Percentiles rank a stretch among this genome's conserved stretches.
These are phyloP conservation scores for Apamea monoglypha DNA, from an alignment of 2,888 invertebrate genomes.

Conservation along the genomic window DNA sequence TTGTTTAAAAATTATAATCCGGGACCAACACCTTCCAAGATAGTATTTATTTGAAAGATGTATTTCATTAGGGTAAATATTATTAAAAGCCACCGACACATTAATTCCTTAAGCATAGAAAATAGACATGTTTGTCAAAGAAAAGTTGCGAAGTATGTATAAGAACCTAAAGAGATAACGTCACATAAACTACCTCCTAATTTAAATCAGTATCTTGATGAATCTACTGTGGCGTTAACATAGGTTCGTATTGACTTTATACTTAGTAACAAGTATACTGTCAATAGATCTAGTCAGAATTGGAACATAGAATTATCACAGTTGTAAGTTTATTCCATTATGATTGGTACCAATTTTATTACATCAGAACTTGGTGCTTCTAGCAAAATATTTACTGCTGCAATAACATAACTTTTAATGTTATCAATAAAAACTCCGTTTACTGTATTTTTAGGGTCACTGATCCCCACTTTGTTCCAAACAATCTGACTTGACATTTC, in stretches of 20 bases:
- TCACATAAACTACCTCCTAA: slow-evolving; percentile 89
- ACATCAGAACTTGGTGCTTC: slow-evolving; percentile 42
- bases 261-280: slow-evolving; percentile 71
- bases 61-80: slow-evolving; percentile 89
- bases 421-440: slow-evolving; percentile 42
- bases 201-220: slow-evolving; percentile 86
- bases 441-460: slow-evolving; percentile 44
- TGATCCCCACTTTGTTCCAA: slow-evolving; percentile 75
- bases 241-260: slow-evolving; percentile 77
- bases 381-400: slow-evolving; percentile 32
- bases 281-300: slow-evolving; percentile 88
- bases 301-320: slow-evolving; percentile 83
- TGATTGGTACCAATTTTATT: slow-evolving; percentile 50
- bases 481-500: slow-evolving; percentile 84
- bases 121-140: slow-evolving; percentile 87
- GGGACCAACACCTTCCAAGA: slow-evolving; percentile 90
- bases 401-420: slow-evolving; percentile 19
- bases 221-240: slow-evolving; percentile 80
- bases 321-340: slow-evolving; percentile 59
- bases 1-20: slow-evolving; percentile 91
- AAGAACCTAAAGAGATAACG: slow-evolving; percentile 75
- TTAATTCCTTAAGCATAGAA: slow-evolving; percentile 90
- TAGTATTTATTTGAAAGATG: slow-evolving; percentile 91
- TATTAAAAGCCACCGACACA: slow-evolving; percentile 91
- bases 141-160: slow-evolving; percentile 88